Evolutionary conservation across 2,888 invertebrate genomes (phyloP), one percentile per base, ranked within the genome.

Genomic region (Drymonia ruficornis): DNA sequence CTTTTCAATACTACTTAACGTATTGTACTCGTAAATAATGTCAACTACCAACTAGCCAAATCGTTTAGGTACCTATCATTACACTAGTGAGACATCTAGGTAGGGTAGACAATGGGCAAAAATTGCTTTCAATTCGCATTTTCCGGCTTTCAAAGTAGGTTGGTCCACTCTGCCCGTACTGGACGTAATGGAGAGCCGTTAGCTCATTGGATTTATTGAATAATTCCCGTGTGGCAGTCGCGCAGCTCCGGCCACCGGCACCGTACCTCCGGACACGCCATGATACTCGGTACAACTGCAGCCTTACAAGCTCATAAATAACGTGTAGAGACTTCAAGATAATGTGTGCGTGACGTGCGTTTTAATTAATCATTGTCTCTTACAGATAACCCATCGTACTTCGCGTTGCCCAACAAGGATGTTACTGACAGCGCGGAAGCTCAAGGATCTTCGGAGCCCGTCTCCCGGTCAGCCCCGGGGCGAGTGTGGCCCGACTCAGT

Each of bases 371-470:
- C 50, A 5, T 40, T 50, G 61, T 72, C 80, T 90, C 83, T 92
- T 94, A 70, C 94, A 96, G 96, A 96, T 89, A 96, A 96, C 86
- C 96, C 96, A 46, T 96, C 96, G 61, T 96, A 96, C 83, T 96
- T 96, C 84, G 94, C 95, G 74, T 86, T 96, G 73, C 93, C 94
- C 65, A 92, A 94, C 76, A 93, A 90, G 65, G 87, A 91, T 83
- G 87, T 86, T 52, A 70, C 86, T 7, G 87, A 89, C 55, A 81
- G 76, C 65, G 78, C 78, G 23, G 84, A 82, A 29, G 63, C 81
- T 13, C 74, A 74, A 28, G 58, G 69, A n/a, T 65, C 84, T 84
- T 91, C 94, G 55, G 94, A 94, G 57, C 92, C 95, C 60, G 94
- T 95, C 63, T 93, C 95, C 63, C 91, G 93, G 43, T 96, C 96